phyloP scores from a whole-genome alignment of 2,888 invertebrate species.

The Aspidiotus rigidus region DNA sequence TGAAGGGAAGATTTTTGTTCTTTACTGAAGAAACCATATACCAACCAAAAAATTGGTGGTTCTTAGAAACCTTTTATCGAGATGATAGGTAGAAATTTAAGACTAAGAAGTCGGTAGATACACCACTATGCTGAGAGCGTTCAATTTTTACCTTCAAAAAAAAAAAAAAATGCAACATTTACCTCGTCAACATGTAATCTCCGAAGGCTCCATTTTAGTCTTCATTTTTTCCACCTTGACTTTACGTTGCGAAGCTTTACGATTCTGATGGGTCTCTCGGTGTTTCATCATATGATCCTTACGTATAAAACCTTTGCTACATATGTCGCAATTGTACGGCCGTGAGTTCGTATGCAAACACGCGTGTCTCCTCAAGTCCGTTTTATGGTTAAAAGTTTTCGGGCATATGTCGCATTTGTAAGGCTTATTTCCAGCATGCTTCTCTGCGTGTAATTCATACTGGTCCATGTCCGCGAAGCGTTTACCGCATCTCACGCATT shows the following conservation, averaged over 20 bases:
- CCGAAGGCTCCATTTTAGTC: constrained; percentile 5
- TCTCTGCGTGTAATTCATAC: constrained; percentile 64
- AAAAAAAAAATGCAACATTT: neutral
- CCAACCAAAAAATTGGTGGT: too few relatives aligned
- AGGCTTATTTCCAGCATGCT: constrained; percentile 74
- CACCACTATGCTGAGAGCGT: too few relatives aligned
- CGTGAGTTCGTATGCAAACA: constrained; percentile 79
- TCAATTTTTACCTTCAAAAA: neutral
- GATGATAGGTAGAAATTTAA: too few relatives aligned
- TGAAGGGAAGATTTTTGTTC: too few relatives aligned
- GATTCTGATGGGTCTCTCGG: constrained; percentile 60
- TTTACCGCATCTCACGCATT: constrained; percentile 77
- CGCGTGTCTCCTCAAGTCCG: constrained; percentile 75
- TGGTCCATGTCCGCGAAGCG: constrained; percentile 62
- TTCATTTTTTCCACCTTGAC: neutral
- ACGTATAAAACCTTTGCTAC: constrained; percentile 78
- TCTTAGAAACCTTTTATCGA: too few relatives aligned
- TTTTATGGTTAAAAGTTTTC: constrained; percentile 84
- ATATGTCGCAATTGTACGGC: constrained; percentile 69
- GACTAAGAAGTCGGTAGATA: too few relatives aligned
- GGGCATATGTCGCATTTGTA: constrained; percentile 77
- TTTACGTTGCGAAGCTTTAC: constrained; percentile 17
- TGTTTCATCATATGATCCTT: constrained; percentile 88
- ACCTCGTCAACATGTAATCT: constrained; percentile 5
- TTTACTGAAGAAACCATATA: too few relatives aligned